These are phyloP conservation scores for Drosophila picticornis DNA, from an alignment of 2,888 invertebrate species.

Conservation along the genomic window DNA sequence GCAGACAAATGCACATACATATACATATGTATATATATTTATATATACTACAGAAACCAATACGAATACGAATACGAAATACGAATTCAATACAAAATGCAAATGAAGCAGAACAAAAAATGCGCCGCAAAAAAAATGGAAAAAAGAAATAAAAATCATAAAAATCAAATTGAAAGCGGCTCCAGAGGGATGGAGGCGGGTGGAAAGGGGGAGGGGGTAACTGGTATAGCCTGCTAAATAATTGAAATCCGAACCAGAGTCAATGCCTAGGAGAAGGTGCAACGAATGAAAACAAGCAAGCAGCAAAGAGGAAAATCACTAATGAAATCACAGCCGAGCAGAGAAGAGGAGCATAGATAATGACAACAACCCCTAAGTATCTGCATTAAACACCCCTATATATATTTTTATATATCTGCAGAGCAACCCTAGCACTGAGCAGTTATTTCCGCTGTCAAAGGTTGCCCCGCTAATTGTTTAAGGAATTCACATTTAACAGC, in stretches of 20 bases:
- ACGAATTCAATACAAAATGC: conserved; percentile 77
- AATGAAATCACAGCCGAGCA: conserved; percentile 28
- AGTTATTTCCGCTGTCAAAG: conserved; percentile 33
- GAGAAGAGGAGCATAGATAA: background rate
- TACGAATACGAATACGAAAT: conserved; percentile 36
- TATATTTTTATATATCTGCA: background rate
- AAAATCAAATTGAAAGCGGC: conserved; percentile 74
- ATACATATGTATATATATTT: background rate
- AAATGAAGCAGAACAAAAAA: conserved; percentile 68
- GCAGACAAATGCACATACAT: conserved; percentile 35
- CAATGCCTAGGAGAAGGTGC: conserved; percentile 40
- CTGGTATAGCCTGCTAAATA: conserved; percentile 35
- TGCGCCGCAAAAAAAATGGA: conserved; percentile 36
- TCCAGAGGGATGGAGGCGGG: conserved; percentile 32
- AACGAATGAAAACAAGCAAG: background rate
- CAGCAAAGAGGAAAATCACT: conserved; percentile 6
- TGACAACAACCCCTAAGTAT: conserved; percentile 16
- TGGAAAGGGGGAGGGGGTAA: background rate
- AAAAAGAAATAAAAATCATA: conserved; percentile 47
- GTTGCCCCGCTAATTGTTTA: conserved; percentile 64
- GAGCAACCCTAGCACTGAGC: background rate
- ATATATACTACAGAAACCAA: conserved; percentile 36
- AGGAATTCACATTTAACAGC: conserved; percentile 14
- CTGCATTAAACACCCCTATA: background rate
- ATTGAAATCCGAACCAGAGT: conserved; percentile 60